These are phyloP conservation scores for Troides oblongomaculatus DNA, from an alignment of 2,888 invertebrate species.

Conservation along the genomic window DNA sequence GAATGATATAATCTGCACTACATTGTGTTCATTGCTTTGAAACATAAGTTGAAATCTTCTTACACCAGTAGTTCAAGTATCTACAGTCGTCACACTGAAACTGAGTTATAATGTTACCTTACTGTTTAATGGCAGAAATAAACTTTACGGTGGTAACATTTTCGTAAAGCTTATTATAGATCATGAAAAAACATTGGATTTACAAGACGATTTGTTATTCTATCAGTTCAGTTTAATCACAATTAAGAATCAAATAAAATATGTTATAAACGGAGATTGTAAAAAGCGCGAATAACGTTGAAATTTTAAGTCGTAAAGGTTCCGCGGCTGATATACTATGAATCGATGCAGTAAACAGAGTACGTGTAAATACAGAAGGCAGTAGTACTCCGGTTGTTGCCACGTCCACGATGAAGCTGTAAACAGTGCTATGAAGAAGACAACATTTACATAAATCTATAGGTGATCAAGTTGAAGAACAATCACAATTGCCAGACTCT, in stretches of 20 bases:
- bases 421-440: slow-evolving; percentile 40
- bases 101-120: no score
- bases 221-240: no score
- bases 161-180: no score
- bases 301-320: background rate
- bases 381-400: slow-evolving; percentile 26
- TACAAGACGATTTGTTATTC: no score
- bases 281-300: background rate
- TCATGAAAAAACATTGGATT: no score
- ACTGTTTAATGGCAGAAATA: no score
- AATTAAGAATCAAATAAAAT: background rate
- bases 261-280: background rate
- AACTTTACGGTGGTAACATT: no score
- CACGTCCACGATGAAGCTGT: slow-evolving; percentile 28
- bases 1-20: no score
- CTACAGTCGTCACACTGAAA: no score
- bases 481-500: slow-evolving; percentile 36
- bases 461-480: slow-evolving; percentile 42
- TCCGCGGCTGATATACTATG: slow-evolving; percentile 1
- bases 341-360: slow-evolving; percentile 12
- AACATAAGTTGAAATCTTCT: no score
- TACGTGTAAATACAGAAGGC: background rate
- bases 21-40: no score
- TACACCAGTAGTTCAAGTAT: no score
- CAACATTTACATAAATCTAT: slow-evolving; percentile 35